Evolutionary conservation across 1,140 invertebrate genomes (phyloP).

Genomic region (Tribolium castaneum): DNA sequence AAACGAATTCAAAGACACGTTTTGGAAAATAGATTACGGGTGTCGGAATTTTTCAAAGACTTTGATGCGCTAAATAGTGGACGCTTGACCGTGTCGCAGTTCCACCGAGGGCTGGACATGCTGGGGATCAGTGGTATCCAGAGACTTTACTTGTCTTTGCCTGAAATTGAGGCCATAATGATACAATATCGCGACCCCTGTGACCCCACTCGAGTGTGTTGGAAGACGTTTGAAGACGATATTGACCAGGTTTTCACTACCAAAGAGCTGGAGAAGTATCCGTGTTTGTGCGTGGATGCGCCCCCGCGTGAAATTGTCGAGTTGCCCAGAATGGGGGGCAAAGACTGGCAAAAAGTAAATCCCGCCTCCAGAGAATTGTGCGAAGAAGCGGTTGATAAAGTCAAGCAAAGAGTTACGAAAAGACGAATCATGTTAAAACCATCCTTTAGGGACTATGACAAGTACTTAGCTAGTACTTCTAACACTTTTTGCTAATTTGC

Average conservation of each 20-base stretch:
- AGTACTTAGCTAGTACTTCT: conserved; percentile 63
- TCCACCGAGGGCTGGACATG: conserved; percentile 71
- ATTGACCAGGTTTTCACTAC: conserved; percentile 76
- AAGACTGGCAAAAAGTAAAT: conserved; percentile 65
- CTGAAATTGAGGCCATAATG: conserved; percentile 70
- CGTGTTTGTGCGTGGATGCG: conserved; percentile 64
- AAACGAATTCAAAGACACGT: conserved; percentile 71
- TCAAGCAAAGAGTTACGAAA: conserved; percentile 66
- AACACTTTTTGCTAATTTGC: neutral
- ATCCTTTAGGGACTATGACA: conserved; percentile 75
- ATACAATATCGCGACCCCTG: conserved; percentile 74
- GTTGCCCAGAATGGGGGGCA: conserved; percentile 64
- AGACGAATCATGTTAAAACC: conserved; percentile 71
- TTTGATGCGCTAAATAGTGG: conserved; percentile 74
- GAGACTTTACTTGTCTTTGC: conserved; percentile 66
- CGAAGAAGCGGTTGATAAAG: conserved; percentile 67
- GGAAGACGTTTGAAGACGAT: conserved; percentile 78
- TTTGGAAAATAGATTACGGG: conserved; percentile 70
- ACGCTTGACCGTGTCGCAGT: conserved; percentile 73
- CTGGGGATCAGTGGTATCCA: conserved; percentile 71
- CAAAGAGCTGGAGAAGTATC: conserved; percentile 74
- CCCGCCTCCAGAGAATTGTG: conserved; percentile 65
- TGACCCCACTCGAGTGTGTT: conserved; percentile 72
- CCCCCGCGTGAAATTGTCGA: conserved; percentile 66
- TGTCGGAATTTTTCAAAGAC: conserved; percentile 73